Base-by-base conservation (phyloP, 2,888 invertebrate species). In the Thymelicus acteon region DNA sequence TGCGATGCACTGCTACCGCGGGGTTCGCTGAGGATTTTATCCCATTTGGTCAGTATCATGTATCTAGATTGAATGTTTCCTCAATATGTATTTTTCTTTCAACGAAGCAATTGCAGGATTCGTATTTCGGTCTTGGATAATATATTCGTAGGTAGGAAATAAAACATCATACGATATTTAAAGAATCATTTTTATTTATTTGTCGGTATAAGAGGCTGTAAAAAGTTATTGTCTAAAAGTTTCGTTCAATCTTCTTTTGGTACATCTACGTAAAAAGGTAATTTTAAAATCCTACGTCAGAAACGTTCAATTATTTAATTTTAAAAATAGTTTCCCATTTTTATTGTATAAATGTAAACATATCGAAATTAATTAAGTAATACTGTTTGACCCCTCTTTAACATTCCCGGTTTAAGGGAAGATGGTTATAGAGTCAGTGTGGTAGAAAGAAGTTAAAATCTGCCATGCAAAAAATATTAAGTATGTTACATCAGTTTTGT, bases 141-240 rank as follows among this genome's bases (percentile, higher is more conserved):
- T 0, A 54, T 54, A n/a, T 54, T 54, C 10, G 7, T 6, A 54
- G 54, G 57, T 57, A 37, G 24, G 60, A 81, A 88, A 86, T 83
- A 77, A 91, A 90, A 88, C 83, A 78, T 79, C 82, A 81, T 49
- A 81, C 67, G 74, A 70, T 78, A 81, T 84, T 85, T 87, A 87
- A 84, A 89, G 87, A 91, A 89, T 90, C 85, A 84, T 87, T 85
- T 71, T 91, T 86, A 88, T 89, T 91, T 87, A 89, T 88, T 89
- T 88, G 86, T 91, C 87, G 90, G 90, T 92, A 90, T 85, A 92
- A 88, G 89, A 90, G 88, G 87, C 86, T 91, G 91, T 90, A 92
- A 90, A 91, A 90, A 88, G 88, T 92, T 92, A 93, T 92, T 92
- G 92, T 93, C 91, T 89, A 90, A 89, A 88, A 85, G 85, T 91